phyloP scores from a whole-genome alignment of 2,888 invertebrate species.

The Achlya flavicornis region DNA sequence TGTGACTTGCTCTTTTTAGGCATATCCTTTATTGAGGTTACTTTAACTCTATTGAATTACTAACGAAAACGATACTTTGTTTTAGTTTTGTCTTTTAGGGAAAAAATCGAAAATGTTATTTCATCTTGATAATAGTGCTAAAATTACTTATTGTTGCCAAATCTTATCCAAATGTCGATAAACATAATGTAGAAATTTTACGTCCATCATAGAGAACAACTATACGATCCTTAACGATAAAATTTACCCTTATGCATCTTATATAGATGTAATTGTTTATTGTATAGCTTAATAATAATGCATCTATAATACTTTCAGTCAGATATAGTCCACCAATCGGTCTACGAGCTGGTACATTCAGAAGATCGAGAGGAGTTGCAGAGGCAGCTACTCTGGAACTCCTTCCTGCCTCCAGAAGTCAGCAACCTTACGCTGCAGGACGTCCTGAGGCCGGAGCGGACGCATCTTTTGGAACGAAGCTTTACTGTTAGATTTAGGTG shows the following conservation, averaged over 20 bases:
- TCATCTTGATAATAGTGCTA: no score
- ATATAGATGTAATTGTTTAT: neutral
- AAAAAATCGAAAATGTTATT: no score
- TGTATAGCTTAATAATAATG: neutral
- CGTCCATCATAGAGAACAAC: no score
- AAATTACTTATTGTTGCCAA: no score
- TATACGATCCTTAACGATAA: no score
- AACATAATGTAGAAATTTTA: no score
- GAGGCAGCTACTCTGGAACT: slow-evolving; percentile 97
- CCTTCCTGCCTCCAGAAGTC: slow-evolving; percentile 92
- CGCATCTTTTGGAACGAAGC: slow-evolving; percentile 95
- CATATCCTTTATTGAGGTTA: slow-evolving; percentile 50
- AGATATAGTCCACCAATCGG: slow-evolving; percentile 99
- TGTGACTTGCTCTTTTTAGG: slow-evolving; percentile 74
- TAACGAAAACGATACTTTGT: no score
- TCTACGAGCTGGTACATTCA: slow-evolving; percentile 99
- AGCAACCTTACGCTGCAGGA: slow-evolving; percentile 91
- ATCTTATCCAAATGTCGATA: no score
- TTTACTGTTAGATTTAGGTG: slow-evolving; percentile 99
- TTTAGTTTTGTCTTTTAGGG: no score
- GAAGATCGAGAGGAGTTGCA: slow-evolving; percentile 99
- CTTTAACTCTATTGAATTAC: slow-evolving; percentile 23
- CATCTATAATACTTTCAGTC: slow-evolving; percentile 87
- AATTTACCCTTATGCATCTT: neutral
- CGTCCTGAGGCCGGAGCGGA: slow-evolving; percentile 93